A percentile compares a stretch with the other conserved stretches of the same genome.
Conservation (phyloP, 2,113 vertebrate genomes). For the Turdus rufiventris region DNA sequence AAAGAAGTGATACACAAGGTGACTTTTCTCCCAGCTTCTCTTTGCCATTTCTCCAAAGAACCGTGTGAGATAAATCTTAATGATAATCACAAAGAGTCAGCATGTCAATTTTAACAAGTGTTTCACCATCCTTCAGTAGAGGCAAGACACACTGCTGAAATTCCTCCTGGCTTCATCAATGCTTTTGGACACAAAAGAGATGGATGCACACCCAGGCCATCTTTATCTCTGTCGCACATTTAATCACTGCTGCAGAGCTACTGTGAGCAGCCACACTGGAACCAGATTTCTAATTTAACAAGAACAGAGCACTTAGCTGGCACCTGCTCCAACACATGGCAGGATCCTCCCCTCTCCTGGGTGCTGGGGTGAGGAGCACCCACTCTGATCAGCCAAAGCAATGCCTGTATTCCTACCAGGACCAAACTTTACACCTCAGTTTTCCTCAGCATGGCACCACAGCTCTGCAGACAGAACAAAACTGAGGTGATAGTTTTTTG, state of each 20-base stretch:
- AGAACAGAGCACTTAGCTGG: background rate
- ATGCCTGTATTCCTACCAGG: accelerated
- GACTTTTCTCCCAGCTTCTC: background rate
- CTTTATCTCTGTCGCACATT: background rate
- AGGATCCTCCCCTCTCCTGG: background rate
- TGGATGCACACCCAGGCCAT: background rate
- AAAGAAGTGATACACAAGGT: background rate
- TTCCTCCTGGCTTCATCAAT: background rate
- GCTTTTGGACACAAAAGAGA: background rate
- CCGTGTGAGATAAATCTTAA: background rate
- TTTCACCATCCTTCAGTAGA: background rate
- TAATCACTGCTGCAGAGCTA: background rate
- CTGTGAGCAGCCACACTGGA: background rate
- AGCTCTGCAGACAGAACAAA: background rate
- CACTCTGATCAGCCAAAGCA: background rate
- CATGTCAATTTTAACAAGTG: background rate
- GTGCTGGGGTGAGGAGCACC: background rate
- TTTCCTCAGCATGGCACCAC: background rate
- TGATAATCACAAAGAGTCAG: background rate
- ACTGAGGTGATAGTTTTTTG: background rate
- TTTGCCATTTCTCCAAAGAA: background rate
- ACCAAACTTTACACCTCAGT: background rate
- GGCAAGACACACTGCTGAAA: background rate
- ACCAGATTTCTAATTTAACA: background rate
- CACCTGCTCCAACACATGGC: background rate